These are phyloP conservation scores for Polypedilum pembai DNA, from an alignment of 1,140 invertebrate genomes.

Conservation along the genomic window DNA sequence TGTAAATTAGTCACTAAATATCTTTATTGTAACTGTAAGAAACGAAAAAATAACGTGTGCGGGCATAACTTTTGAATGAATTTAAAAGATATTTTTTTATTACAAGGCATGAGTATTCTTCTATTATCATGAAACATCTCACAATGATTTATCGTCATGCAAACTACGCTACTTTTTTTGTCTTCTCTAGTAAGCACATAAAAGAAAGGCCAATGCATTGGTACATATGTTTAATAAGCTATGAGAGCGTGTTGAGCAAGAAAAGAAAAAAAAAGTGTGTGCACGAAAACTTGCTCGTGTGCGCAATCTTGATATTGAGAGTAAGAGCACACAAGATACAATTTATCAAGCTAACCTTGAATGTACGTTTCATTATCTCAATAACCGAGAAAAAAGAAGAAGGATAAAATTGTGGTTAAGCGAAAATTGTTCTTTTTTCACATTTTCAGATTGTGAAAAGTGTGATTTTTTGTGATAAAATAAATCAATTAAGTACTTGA, in stretches of 20 bases:
- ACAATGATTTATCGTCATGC: too few relatives aligned
- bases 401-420: background rate
- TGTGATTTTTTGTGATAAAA: too few relatives aligned
- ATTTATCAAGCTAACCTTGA: background rate
- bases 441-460: background rate
- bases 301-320: constrained; percentile 7
- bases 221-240: background rate
- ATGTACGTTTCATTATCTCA: constrained; percentile 2
- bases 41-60: too few relatives aligned
- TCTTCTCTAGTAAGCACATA: background rate
- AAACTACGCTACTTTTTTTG: too few relatives aligned
- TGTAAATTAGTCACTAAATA: too few relatives aligned
- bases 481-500: too few relatives aligned
- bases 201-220: background rate
- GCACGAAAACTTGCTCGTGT: background rate
- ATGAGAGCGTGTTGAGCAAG: background rate
- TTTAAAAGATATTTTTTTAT: too few relatives aligned
- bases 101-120: too few relatives aligned
- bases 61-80: too few relatives aligned
- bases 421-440: background rate
- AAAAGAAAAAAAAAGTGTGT: background rate
- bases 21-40: too few relatives aligned
- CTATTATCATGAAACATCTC: too few relatives aligned
- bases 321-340: constrained; percentile 6
- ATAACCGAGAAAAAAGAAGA: too few relatives aligned